Conservation (phyloP, 1,140 invertebrate species). For the Antheraea pernyi region DNA sequence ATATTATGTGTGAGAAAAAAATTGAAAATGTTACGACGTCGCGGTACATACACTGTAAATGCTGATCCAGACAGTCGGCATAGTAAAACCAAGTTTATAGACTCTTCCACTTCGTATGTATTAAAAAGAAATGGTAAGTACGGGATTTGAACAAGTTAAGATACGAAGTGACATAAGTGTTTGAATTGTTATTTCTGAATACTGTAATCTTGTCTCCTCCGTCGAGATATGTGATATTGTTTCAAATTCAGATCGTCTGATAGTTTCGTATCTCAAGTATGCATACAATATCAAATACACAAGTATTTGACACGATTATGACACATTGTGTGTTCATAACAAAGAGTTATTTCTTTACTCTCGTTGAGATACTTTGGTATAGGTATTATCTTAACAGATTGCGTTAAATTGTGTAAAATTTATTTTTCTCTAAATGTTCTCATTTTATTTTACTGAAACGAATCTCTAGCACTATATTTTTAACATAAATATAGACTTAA, state of each 20-base stretch:
- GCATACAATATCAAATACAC: not conserved
- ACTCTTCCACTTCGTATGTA: conserved; percentile 33
- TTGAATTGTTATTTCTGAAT: not conserved
- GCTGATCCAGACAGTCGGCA: conserved; percentile 45
- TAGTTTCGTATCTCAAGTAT: conserved; percentile 7
- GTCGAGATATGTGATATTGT: not conserved
- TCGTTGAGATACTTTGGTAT: not conserved
- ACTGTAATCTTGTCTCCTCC: not conserved
- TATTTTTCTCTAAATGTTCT: not conserved
- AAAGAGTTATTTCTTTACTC: too few relatives aligned
- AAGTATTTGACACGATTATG: too few relatives aligned
- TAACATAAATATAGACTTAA: not conserved
- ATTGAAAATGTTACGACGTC: conserved; percentile 55
- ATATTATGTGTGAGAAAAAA: conserved; percentile 24
- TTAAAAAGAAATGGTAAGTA: conserved; percentile 49
- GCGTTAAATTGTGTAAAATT: not conserved
- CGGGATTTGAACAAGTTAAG: not conserved
- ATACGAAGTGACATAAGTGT: not conserved
- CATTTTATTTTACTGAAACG: too few relatives aligned
- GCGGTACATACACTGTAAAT: conserved; percentile 68
- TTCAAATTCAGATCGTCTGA: conserved; percentile 9
- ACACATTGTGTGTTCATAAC: not conserved
- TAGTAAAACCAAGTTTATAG: conserved; percentile 36
- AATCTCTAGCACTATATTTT: too few relatives aligned
- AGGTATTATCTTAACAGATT: not conserved